Evolutionary conservation across 2,888 invertebrate species (phyloP).

Genomic region (Cantharis rufa): DNA sequence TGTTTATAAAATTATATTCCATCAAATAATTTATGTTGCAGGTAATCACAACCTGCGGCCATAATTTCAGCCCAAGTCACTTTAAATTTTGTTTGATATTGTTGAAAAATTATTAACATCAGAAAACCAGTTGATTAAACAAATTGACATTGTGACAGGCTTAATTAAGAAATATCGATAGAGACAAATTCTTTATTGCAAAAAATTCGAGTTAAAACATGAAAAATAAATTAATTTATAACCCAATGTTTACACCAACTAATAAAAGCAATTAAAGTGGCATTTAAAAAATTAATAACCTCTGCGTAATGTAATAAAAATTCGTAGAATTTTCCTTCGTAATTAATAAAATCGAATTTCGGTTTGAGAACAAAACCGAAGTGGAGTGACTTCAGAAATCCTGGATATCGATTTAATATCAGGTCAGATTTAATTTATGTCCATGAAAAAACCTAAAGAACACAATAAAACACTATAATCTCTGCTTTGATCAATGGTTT

Average conservation of each 20-base stretch:
- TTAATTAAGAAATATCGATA: background rate
- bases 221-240: background rate
- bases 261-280: background rate
- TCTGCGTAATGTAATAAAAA: background rate
- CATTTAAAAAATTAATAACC: background rate
- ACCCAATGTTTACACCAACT: background rate
- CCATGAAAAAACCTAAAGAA: background rate
- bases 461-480: background rate
- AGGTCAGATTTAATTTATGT: background rate
- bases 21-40: background rate
- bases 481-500: slow-evolving; percentile 3
- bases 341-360: background rate
- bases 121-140: background rate
- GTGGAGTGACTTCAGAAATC: background rate
- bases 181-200: background rate
- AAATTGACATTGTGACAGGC: background rate
- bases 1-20: background rate
- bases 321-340: background rate
- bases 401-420: background rate
- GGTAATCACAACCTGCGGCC: background rate
- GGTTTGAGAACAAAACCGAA: background rate
- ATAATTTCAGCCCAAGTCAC: background rate
- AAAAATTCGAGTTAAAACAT: background rate
- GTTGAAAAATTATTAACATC: background rate
- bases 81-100: background rate